Conservation (phyloP, 2,888 invertebrate species). For the Caenorhabditis plicata region DNA sequence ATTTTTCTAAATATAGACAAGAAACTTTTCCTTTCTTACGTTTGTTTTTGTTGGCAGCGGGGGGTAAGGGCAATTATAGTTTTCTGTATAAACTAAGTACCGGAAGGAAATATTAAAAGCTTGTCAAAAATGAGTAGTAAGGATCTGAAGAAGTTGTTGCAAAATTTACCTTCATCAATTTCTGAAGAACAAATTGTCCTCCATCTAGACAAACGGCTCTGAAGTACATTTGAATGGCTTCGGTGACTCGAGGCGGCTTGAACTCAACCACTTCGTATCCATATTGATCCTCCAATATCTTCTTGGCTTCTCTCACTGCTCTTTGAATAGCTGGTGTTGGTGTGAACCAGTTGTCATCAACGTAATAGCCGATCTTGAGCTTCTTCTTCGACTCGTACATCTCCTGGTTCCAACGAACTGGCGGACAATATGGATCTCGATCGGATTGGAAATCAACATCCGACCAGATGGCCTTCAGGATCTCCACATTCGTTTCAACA, state of each 20-base stretch:
- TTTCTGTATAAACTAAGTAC: too few species aligned
- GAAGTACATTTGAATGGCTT: constrained; percentile 37
- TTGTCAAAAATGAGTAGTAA: background rate
- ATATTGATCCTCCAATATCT: constrained; percentile 18
- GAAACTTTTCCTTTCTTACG: too few species aligned
- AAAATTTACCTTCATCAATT: constrained; percentile 41
- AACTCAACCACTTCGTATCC: constrained; percentile 50
- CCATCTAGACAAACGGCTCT: constrained; percentile 48
- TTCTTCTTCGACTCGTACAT: constrained; percentile 32
- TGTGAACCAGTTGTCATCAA: constrained; percentile 58
- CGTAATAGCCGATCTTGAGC: constrained; percentile 47
- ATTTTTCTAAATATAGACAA: too few species aligned
- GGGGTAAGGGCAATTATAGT: too few species aligned
- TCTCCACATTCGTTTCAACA: constrained; percentile 47
- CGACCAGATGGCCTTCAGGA: constrained; percentile 41
- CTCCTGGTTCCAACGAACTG: constrained; percentile 49
- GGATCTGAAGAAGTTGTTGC: too few species aligned
- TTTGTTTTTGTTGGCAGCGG: too few species aligned
- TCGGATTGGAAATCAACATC: constrained; percentile 40
- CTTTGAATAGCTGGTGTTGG: constrained; percentile 48
- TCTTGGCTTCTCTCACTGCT: constrained; percentile 43
- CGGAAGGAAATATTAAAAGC: too few species aligned
- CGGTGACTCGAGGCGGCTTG: constrained; percentile 37
- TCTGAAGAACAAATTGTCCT: constrained; percentile 40
- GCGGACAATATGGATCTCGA: constrained; percentile 55